Base-by-base conservation (phyloP, 2,113 vertebrate genomes). In the Piaya cayana region DNA sequence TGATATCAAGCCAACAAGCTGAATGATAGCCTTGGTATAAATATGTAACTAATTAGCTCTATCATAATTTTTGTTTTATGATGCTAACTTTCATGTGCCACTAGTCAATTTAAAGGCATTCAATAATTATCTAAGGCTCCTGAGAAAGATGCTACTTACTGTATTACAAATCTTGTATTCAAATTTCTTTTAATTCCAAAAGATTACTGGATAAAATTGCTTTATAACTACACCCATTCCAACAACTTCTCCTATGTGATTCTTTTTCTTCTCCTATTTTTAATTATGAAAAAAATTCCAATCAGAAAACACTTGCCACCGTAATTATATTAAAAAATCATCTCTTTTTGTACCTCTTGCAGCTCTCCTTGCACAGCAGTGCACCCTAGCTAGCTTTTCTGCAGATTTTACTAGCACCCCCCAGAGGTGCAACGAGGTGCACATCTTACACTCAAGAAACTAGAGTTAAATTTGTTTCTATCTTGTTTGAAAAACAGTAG, bases 141-240 rank as follows among this genome's bases (percentile, higher is more conserved):
- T 91, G 43, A 94, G 96, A 97, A 94, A 93, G 76, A 82, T 82
- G 67, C 18, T 86, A 81, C 95, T 92, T 85, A 96, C 6, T 80
- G 58, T 91, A 79, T 60, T 77, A 84, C 94, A 96, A 94, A 96
- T 96, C 92, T 91, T 90, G 70, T 56, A 59, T 85, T 89, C 88
- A n/a, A 84, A 86, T 92, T 92, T 95, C 80, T 95, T 95, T 93
- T 96, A 77, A 96, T 97, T 96, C 95, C 84, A 84, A 92, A 94
- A 97, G 90, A 96, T 94, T 96, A 95, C 95, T 96, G 94, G 95
- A 93, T 95, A 97, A 97, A 97, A 95, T 92, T 74, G 75, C 58
- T 86, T 93, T 92, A 88, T 95, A 95, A 97, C 96, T 97, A 95
- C 94, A 95, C 93, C 43, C 56, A 67, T 69, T 90, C 68, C 64